phyloP scores from a whole-genome alignment of 2,113 vertebrate genomes.

The Sisor rabdophorus region DNA sequence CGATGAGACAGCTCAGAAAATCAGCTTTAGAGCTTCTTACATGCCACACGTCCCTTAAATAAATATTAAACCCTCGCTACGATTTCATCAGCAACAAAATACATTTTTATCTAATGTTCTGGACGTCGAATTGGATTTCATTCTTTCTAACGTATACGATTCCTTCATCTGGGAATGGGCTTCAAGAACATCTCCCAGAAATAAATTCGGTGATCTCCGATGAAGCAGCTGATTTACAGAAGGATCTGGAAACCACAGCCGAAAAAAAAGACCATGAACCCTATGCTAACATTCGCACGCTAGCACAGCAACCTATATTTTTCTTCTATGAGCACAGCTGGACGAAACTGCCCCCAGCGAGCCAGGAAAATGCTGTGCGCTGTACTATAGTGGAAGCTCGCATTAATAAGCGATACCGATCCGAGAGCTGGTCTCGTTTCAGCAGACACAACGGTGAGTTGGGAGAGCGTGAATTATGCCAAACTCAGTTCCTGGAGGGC shows the following conservation, averaged over 20 bases:
- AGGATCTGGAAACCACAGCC: conserved; percentile 3
- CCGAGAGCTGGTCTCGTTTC: conserved; percentile 27
- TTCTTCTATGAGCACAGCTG: conserved; percentile 39
- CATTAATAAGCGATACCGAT: conserved; percentile 21
- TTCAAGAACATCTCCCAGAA: conserved; percentile 2
- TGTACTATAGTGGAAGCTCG: conserved; percentile 13
- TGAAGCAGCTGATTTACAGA: conserved; percentile 4
- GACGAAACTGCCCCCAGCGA: conserved; percentile 32
- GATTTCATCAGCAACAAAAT: no score
- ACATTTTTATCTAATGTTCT: neutral
- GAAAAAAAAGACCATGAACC: conserved; percentile 21
- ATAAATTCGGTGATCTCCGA: conserved; percentile 16
- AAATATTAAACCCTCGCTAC: neutral
- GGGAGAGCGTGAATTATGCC: conserved; percentile 1
- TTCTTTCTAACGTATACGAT: neutral
- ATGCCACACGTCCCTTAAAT: neutral
- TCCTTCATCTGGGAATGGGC: conserved; percentile 13
- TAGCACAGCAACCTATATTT: conserved; percentile 36
- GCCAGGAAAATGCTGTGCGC: conserved; percentile 26
- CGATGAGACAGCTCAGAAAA: neutral
- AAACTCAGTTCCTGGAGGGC: neutral
- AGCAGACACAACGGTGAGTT: conserved; percentile 26
- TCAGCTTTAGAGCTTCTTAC: neutral
- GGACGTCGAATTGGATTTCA: neutral
- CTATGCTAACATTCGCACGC: conserved; percentile 18